These are phyloP conservation scores for Hippocampus comes DNA, from an alignment of 2,113 vertebrate genomes.

Conservation along the genomic window DNA sequence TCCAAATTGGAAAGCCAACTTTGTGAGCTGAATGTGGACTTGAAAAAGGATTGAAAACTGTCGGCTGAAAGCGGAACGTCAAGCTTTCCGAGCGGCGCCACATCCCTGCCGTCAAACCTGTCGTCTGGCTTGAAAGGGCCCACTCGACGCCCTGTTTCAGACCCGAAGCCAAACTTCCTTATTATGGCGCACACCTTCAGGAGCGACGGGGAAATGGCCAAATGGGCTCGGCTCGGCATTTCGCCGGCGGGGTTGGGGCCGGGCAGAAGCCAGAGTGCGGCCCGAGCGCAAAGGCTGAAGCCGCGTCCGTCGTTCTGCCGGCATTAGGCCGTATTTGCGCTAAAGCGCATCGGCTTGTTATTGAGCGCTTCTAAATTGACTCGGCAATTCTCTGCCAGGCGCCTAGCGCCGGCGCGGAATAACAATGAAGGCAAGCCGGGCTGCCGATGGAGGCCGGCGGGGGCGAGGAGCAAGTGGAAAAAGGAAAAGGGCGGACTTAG, in stretches of 20 bases:
- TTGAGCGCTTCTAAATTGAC: constrained; percentile 45
- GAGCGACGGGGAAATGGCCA: constrained; percentile 6
- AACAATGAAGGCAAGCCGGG: constrained; percentile 25
- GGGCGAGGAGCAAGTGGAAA: constrained; percentile 11
- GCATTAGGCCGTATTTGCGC: constrained; percentile 16
- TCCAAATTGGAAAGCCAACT: too few species aligned
- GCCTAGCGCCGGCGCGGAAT: constrained; percentile 27
- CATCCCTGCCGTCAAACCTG: too few species aligned
- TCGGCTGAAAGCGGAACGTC: too few species aligned
- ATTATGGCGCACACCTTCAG: constrained; percentile 20
- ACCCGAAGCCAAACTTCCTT: background rate
- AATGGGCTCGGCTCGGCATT: background rate
- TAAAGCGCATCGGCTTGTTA: constrained; percentile 33
- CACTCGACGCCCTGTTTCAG: background rate
- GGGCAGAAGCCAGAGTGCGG: constrained; percentile 19
- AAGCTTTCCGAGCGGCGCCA: too few species aligned
- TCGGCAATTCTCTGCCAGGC: constrained; percentile 44
- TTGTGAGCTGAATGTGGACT: background rate
- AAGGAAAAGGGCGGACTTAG: constrained; percentile 12
- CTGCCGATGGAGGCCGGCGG: background rate
- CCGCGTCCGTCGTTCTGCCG: constrained; percentile 22
- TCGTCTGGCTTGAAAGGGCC: background rate
- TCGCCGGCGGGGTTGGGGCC: background rate
- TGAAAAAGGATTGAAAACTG: too few species aligned
- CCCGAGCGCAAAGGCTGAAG: constrained; percentile 38